These are phyloP conservation scores for Phymastichus coffea DNA, from an alignment of 1,140 invertebrate genomes.

Conservation along the genomic window DNA sequence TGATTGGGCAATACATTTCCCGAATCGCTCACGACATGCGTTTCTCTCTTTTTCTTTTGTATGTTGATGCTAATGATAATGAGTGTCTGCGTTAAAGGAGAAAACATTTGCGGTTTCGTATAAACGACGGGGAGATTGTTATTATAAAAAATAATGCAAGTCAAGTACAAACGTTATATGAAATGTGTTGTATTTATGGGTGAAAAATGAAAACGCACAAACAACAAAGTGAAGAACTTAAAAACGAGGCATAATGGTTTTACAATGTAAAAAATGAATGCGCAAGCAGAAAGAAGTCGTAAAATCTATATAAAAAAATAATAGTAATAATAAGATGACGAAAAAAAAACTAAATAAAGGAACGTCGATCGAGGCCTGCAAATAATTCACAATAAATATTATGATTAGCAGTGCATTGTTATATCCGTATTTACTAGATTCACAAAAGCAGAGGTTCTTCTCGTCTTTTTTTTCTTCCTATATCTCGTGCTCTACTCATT, in stretches of 20 bases:
- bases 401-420: background rate
- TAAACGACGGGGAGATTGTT: too few relatives aligned
- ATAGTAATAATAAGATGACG: conserved; percentile 13
- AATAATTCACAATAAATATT: conserved; percentile 17
- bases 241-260: conserved; percentile 18
- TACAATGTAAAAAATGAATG: conserved; percentile 9
- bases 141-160: conserved; percentile 27
- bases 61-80: too few relatives aligned
- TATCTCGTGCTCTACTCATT: conserved; percentile 4
- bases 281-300: conserved; percentile 16
- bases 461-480: conserved; percentile 2
- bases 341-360: conserved; percentile 25
- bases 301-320: conserved; percentile 24
- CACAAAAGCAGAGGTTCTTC: conserved; percentile 18
- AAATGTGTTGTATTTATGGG: conserved; percentile 4
- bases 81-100: too few relatives aligned
- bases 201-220: conserved; percentile 16
- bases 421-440: conserved; percentile 26
- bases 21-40: conserved; percentile 11
- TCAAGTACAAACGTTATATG: conserved; percentile 23
- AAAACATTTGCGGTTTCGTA: too few relatives aligned
- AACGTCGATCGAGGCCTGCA: conserved; percentile 23
- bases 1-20: conserved; percentile 13
- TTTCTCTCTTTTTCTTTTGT: too few relatives aligned
- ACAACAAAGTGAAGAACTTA: conserved; percentile 20